Percentiles rank a stretch among this genome's conserved stretches.
These are phyloP conservation scores for Gymnocephalus cernua DNA, from an alignment of 2,113 vertebrate species.

Conservation along the genomic window DNA sequence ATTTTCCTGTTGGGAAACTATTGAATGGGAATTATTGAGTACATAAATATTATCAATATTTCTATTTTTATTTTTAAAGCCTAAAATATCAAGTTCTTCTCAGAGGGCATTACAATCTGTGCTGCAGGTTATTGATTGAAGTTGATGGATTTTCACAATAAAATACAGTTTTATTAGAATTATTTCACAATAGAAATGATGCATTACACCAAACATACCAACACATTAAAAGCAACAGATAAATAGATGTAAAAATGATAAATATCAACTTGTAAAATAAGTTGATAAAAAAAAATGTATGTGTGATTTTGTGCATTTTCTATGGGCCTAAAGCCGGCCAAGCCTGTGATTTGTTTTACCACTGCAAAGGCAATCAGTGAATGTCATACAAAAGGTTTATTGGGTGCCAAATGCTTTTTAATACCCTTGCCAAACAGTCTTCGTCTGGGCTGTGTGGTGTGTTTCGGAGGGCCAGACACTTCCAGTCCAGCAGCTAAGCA, in stretches of 20 bases:
- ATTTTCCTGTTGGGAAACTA: not conserved
- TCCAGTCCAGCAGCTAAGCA: constrained; percentile 80
- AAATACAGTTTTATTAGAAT: not conserved
- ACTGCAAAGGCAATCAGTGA: not conserved
- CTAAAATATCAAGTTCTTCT: not conserved
- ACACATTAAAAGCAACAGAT: not conserved
- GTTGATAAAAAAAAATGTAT: not conserved
- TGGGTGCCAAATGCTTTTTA: constrained; percentile 49
- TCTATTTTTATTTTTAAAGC: not conserved
- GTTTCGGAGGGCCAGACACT: constrained; percentile 36
- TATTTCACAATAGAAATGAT: not conserved
- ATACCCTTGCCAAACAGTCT: not conserved
- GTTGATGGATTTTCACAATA: not conserved
- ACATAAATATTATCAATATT: not conserved
- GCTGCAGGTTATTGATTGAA: not conserved
- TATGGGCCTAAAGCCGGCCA: not conserved
- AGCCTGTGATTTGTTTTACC: constrained; percentile 4
- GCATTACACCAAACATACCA: not conserved
- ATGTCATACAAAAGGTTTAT: constrained; percentile 3
- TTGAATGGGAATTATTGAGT: too few relatives aligned
- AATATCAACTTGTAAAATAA: not conserved
- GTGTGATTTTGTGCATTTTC: not conserved
- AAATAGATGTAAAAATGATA: not conserved
- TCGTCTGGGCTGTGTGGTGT: constrained; percentile 18
- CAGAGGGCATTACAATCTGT: not conserved